Evolutionary conservation across 1,140 invertebrate genomes (phyloP), one percentile per base, ranked within the genome.

Genomic region (Kradibia gibbosae): DNA sequence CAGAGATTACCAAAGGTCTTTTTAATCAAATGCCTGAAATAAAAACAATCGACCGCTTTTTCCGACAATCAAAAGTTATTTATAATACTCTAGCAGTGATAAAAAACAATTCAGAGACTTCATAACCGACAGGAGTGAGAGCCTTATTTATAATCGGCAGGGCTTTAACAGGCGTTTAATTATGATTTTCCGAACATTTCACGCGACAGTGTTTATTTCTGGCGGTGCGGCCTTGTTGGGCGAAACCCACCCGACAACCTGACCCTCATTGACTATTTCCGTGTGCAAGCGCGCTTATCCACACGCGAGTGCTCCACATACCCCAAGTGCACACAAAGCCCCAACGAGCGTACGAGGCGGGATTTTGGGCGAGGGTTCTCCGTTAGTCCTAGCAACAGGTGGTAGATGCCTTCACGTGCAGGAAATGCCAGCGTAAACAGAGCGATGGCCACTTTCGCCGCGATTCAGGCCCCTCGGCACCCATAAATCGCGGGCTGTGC

Each of bases 331-430:
- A 25, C 45, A 31, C 5, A 31, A 17, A 4, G n/a, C n/a, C 31
- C n/a, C 7, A 48, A 45, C 45, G 45, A 5, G 70, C 25, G 65
- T 1, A 67, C 65, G 31, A 31, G 65, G 65, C 25, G 28, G 65
- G 31, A 13, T 25, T 20, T 67, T 13, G 8, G 65, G 8, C 53
- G 62, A 31, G 55, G 53, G 78, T 39, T 73, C 39, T 73, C 39
- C 53, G 67, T 48, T 73, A 70, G 53, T 71, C 65, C n/a, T 57
- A 11, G 71, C 57, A 74, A 74, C 78, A 80, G 71, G 71, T 74
- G 78, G 25, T n/a, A 55, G 3, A 11, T 50, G 15, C 39, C 53
- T 57, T 22, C 53, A 57, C n/a, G 22, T 57, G 53, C 53, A 57
- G 15, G 53, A 22, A 20, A 34, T 25, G 25, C 42, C 25, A 10